Base-by-base conservation (phyloP, 2,797 vertebrate species). In the Melanotaenia nigrans region DNA sequence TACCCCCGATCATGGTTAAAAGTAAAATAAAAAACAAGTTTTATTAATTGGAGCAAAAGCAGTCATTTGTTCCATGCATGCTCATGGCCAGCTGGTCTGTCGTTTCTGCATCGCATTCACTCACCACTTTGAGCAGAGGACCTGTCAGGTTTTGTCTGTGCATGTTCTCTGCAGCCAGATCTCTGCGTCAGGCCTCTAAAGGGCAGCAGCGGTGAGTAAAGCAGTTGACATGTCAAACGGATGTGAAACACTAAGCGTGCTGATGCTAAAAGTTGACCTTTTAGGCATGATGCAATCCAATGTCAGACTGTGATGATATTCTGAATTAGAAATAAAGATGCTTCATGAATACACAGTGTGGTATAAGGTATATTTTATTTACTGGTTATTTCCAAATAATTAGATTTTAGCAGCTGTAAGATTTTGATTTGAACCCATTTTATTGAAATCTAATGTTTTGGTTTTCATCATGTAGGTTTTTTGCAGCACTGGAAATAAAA, bases 241-340 rank as follows among this genome's bases (percentile, higher is more conserved):
- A 71, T 71, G 77, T 77, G 76, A 77, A 82, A 83, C 80, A 78
- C 56, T 63, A 38, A 24, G 45, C 9, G 1, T 62, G 36, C 61
- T 51, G 73, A 81, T 81, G 81, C 78, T 85, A 75, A 81, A 61
- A 28, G 61, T 4, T 87, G 86, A 87, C 87, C 87, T 92, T 89
- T 87, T 61, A 66, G 78, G 71, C 49, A 61, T 75, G 80, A 90
- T 65, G 78, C 60, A 72, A 78, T 22, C 49, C 63, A 25, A 55
- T 61, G 75, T 79, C 75, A 72, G 73, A 57, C 28, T 77, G 75
- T 60, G 70, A n/a, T n/a, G 68, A 67, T 16, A 18, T 60, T 70
- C 42, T n/a, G 24, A 51, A 75, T 83, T 58, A 71, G 58, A 38
- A 77, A 79, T 45, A 75, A 61, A 71, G 53, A 79, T 32, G 73